Evolutionary conservation across 2,888 invertebrate species (phyloP).

Genomic region (Halictus quadricinctus): DNA sequence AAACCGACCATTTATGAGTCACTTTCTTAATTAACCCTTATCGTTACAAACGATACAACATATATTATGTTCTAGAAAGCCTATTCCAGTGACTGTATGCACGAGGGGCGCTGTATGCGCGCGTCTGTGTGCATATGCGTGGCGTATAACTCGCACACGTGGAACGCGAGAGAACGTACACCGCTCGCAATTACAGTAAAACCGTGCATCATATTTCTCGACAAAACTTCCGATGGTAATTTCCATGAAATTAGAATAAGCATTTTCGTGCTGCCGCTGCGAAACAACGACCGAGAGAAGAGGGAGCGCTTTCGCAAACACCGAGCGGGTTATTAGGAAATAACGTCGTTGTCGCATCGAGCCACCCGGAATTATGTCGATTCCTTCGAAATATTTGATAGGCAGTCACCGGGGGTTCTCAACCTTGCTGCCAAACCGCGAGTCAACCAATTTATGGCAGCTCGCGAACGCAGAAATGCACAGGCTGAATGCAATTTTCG

Average conservation of each 20-base stretch:
- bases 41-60: conserved; percentile 56
- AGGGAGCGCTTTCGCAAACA: conserved; percentile 49
- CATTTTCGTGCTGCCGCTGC: conserved; percentile 41
- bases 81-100: conserved; percentile 18
- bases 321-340: conserved; percentile 33
- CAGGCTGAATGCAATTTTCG: background rate
- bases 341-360: conserved; percentile 28
- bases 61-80: conserved; percentile 32
- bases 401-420: conserved; percentile 18
- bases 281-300: conserved; percentile 10
- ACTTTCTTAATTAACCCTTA: conserved; percentile 69
- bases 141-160: background rate
- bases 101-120: background rate
- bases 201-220: conserved; percentile 48
- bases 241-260: conserved; percentile 53
- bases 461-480: too few relatives aligned
- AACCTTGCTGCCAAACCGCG: background rate
- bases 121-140: background rate
- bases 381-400: conserved; percentile 43
- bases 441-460: background rate
- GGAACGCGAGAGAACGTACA: background rate
- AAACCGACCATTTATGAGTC: conserved; percentile 62
- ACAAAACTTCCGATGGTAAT: conserved; percentile 52
- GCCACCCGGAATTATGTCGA: conserved; percentile 38
- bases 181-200: conserved; percentile 38